Conservation (phyloP, 2,888 invertebrate genomes). For the Nyleta sp. region DNA sequence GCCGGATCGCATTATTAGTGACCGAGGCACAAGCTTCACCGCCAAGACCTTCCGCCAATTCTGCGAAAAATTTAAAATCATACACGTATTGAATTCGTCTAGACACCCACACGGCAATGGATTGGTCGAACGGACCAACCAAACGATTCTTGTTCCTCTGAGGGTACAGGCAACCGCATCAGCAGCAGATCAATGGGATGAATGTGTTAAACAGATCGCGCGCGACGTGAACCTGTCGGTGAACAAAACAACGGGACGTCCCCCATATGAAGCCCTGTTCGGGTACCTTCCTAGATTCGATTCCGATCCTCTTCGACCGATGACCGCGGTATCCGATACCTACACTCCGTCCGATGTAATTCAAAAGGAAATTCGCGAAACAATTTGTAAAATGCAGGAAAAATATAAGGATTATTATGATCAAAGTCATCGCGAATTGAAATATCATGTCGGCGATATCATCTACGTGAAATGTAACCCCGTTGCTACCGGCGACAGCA, state of each 20-base stretch:
- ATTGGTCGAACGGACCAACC: conserved; percentile 5
- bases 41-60: conserved; percentile 17
- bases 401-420: neutral
- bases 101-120: neutral
- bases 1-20: conserved; percentile 31
- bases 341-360: neutral
- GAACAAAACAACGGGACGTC: neutral
- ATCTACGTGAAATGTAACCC: conserved; percentile 3
- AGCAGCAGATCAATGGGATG: neutral
- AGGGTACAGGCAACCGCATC: neutral
- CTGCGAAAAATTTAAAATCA: neutral
- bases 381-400: neutral
- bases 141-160: conserved; percentile 4
- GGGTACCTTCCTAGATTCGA: conserved; percentile 5
- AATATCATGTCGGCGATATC: conserved; percentile 5
- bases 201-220: neutral
- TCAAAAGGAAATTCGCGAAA: neutral
- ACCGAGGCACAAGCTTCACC: conserved; percentile 60
- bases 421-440: neutral
- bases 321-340: neutral
- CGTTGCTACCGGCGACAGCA: neutral
- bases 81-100: neutral
- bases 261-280: conserved; percentile 5
- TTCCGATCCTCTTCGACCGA: neutral
- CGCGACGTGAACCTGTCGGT: neutral